phyloP scores from a whole-genome alignment of 2,888 invertebrate genomes.

The Eurytoma adleriae region DNA sequence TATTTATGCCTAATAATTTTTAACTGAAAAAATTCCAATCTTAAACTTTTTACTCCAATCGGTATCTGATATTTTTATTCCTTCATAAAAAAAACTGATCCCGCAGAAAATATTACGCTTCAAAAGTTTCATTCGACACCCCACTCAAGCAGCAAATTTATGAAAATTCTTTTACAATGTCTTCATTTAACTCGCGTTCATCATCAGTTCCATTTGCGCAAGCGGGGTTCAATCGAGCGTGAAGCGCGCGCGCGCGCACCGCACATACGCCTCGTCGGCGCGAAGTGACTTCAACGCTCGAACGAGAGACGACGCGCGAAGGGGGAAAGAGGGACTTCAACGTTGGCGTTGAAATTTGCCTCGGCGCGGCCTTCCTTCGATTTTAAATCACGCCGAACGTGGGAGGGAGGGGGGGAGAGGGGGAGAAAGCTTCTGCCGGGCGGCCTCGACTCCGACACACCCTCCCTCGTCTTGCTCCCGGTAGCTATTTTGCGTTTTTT shows the following conservation, averaged over 20 bases:
- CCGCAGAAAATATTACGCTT: too few species aligned
- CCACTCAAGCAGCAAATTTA: too few species aligned
- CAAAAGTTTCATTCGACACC: too few species aligned
- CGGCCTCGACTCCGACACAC: constrained; percentile 18
- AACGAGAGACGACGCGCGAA: not conserved
- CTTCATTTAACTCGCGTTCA: not conserved
- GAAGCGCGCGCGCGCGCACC: not conserved
- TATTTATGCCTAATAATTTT: too few species aligned
- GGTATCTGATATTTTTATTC: too few species aligned
- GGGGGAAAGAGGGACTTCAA: not conserved
- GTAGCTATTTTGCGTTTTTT: constrained; percentile 45
- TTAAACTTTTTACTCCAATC: too few species aligned
- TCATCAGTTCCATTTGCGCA: not conserved
- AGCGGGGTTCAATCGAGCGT: not conserved
- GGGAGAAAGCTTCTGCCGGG: too few species aligned
- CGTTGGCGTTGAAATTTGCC: not conserved
- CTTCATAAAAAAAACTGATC: too few species aligned
- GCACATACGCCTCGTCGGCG: not conserved
- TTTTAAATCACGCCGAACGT: constrained; percentile 15
- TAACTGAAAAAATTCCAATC: too few species aligned
- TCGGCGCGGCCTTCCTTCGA: constrained; percentile 4
- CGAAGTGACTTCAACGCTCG: constrained; percentile 15
- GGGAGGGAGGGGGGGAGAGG: not conserved
- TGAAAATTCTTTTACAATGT: not conserved
- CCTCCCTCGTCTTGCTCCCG: constrained; percentile 19